phyloP scores from a whole-genome alignment of 92 coral and sea anemone genomes.

The Parazoanthus atlanticus region DNA sequence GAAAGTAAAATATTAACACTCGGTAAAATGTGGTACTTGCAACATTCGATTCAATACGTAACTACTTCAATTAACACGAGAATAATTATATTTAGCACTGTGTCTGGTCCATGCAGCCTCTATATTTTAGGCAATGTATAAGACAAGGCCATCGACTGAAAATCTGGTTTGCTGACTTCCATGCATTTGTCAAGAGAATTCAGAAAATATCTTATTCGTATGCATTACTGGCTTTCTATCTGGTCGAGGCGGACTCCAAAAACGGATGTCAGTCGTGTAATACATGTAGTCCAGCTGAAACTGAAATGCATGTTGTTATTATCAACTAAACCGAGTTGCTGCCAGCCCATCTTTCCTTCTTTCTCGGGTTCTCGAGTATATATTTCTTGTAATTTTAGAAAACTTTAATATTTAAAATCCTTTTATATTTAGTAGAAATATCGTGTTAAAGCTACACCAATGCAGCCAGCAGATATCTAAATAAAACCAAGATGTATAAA shows the following conservation, averaged over 20 bases:
- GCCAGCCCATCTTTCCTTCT: neutral
- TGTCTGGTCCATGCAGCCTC: neutral
- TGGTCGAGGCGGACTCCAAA: neutral
- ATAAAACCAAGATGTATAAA: neutral
- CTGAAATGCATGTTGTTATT: neutral
- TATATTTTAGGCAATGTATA: neutral
- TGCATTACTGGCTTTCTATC: neutral
- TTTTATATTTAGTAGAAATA: neutral
- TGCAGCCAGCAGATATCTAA: neutral
- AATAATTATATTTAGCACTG: neutral
- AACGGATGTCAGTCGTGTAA: neutral
- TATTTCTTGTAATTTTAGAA: neutral
- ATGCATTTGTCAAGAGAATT: neutral
- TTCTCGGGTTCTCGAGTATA: neutral
- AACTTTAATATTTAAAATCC: neutral
- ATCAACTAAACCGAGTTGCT: neutral
- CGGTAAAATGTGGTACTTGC: neutral
- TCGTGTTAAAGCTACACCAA: neutral
- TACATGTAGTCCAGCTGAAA: conserved; percentile 13
- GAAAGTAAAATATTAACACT: neutral
- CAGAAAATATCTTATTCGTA: neutral
- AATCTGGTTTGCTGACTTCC: neutral
- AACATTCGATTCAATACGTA: neutral
- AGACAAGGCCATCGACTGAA: neutral
- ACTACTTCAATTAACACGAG: neutral